These are phyloP conservation scores for Bellardia pandia DNA, from an alignment of 2,888 invertebrate genomes.

Conservation along the genomic window DNA sequence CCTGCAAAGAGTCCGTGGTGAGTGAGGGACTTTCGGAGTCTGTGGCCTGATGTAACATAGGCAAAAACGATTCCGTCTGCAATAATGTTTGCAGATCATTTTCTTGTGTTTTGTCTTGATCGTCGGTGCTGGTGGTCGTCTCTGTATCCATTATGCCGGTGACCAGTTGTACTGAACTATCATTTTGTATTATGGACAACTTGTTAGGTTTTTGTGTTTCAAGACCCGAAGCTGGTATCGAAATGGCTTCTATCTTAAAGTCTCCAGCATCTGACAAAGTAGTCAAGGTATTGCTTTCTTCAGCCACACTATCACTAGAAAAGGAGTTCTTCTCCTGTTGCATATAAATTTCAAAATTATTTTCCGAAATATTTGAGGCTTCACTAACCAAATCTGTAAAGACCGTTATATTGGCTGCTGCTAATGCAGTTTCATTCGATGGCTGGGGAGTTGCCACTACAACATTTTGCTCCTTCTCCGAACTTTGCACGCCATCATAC, in stretches of 20 bases:
- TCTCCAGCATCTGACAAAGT: conserved; percentile 66
- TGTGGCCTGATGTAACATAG: conserved; percentile 67
- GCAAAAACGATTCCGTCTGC: conserved; percentile 79
- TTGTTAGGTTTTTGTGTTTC: conserved; percentile 36
- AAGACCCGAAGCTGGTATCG: conserved; percentile 77
- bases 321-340: neutral
- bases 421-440: neutral
- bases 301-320: conserved; percentile 44
- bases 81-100: conserved; percentile 77
- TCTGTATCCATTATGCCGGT: conserved; percentile 74
- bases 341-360: neutral
- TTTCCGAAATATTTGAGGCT: conserved; percentile 44
- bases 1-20: conserved; percentile 19
- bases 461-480: conserved; percentile 35
- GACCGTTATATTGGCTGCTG: neutral
- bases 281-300: conserved; percentile 51
- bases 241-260: conserved; percentile 79
- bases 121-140: conserved; percentile 25
- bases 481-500: conserved; percentile 51
- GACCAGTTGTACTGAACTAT: conserved; percentile 76
- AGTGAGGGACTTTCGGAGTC: conserved; percentile 44
- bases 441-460: neutral
- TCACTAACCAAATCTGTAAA: conserved; percentile 33
- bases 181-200: conserved; percentile 71
- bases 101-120: conserved; percentile 44